phyloP scores from a whole-genome alignment of 1,140 invertebrate genomes.

The Drosophila pachea region DNA sequence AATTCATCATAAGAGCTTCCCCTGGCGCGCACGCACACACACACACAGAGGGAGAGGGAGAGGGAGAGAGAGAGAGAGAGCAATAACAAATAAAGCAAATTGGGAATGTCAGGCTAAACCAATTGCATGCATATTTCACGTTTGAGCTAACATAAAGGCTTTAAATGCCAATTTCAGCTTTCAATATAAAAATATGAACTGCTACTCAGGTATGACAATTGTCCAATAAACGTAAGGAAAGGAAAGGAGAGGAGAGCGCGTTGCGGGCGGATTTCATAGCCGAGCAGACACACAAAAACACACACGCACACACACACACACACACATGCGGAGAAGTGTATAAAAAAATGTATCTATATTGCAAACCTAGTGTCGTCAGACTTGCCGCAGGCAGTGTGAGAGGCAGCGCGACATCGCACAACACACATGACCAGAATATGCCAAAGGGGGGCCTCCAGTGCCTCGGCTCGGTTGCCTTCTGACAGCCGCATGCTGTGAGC shows the following conservation, averaged over 20 bases:
- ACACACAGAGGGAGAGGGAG: no score
- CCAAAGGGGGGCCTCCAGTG: constrained; percentile 18
- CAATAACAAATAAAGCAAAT: constrained; percentile 50
- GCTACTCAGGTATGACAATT: constrained; percentile 60
- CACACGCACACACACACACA: background rate
- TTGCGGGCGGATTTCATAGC: constrained; percentile 7
- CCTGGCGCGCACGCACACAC: no score
- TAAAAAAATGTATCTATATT: constrained; percentile 11
- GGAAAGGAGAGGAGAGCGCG: no score
- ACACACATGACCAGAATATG: constrained; percentile 43
- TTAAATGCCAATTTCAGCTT: constrained; percentile 8
- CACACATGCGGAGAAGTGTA: background rate
- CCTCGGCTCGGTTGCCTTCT: constrained; percentile 6
- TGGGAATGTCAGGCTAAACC: constrained; percentile 38
- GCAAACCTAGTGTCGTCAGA: constrained; percentile 1
- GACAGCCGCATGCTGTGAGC: constrained; percentile 17
- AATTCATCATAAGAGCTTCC: constrained; percentile 13
- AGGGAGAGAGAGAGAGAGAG: constrained; percentile 5
- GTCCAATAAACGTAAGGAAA: constrained; percentile 26
- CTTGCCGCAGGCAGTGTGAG: constrained; percentile 12
- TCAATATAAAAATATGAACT: constrained; percentile 51
- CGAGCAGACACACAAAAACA: constrained; percentile 1
- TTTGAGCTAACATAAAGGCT: constrained; percentile 18
- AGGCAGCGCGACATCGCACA: constrained; percentile 17
- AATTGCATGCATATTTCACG: constrained; percentile 40